Evolutionary conservation across 2,888 invertebrate species (phyloP), one percentile per base, ranked within the genome.

Genomic region (Apamea epomidion): DNA sequence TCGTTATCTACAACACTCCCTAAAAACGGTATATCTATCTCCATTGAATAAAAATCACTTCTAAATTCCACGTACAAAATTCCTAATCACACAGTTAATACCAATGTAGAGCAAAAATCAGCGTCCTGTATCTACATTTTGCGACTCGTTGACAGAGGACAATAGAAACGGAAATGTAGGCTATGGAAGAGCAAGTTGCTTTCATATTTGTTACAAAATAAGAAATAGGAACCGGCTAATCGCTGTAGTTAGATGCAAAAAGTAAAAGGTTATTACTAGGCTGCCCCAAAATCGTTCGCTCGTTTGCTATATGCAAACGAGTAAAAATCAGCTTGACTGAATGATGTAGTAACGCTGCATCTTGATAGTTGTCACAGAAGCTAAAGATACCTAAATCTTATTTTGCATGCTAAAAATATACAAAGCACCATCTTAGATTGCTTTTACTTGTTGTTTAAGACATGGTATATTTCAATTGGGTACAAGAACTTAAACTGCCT

Each of bases 131-230:
- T 70, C 7, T 74, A 29, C 32, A 68, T 76, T 84, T 70, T 68
- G 51, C 82, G 73, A 65, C 68, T 62, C 70, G 65, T 72, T 86
- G 75, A 74, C 76, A 62, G 37, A 73, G 51, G 76, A 87, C 88
- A 87, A 87, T 86, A 73, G 88, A 86, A 86, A 74, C 88, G 86
- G 86, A 86, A 88, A 78, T 74, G 85, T 78, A 70, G 64, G 62
- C 77, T 80, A 78, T 72, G 16, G 68, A 65, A 73, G 45, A 77
- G 48, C 48, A 74, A 70, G 48, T 60, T 45, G 65, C 77, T 88
- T 82, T 79, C 83, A 81, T 84, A 82, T 86, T 80, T 88, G 58
- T 88, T 78, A n/a, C 81, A 81, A 81, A 75, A 85, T 75, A 25
- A 77, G 29, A 64, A 74, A 68, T 54, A 70, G 10, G 54, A 74